Percentiles rank a stretch among this genome's conserved stretches.
Evolutionary conservation across 2,797 vertebrate species (phyloP).

Genomic region (Acanthornis magna): DNA sequence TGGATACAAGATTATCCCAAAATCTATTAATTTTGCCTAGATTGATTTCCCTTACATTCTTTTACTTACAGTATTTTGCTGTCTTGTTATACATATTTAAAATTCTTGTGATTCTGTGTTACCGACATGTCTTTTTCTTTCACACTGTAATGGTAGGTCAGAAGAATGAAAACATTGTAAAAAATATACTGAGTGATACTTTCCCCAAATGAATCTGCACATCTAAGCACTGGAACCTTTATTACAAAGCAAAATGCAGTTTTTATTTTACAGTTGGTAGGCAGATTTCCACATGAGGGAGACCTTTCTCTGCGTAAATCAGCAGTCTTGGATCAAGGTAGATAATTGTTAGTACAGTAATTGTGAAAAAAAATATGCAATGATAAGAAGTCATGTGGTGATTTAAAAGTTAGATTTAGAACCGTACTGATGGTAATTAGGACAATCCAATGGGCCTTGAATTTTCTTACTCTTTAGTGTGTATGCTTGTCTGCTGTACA

Average conservation of each 20-base stretch:
- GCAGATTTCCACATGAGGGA: constrained; percentile 51
- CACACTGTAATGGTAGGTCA: neutral
- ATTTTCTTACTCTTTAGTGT: neutral
- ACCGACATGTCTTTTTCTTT: neutral
- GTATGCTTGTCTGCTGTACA: neutral
- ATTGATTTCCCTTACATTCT: neutral
- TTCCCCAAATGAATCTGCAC: neutral
- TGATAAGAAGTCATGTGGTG: neutral
- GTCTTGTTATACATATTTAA: neutral
- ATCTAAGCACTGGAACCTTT: neutral
- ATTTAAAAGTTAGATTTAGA: neutral
- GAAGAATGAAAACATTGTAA: neutral
- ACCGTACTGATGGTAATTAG: neutral
- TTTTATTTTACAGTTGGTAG: neutral
- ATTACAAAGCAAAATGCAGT: neutral
- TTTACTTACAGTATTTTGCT: neutral
- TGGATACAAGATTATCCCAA: neutral
- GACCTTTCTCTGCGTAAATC: constrained; percentile 25
- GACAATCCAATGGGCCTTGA: neutral
- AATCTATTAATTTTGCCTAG: neutral
- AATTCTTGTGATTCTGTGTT: neutral
- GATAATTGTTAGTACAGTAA: neutral
- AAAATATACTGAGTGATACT: neutral
- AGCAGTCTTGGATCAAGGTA: neutral
- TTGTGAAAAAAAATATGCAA: neutral